phyloP scores from a whole-genome alignment of 2,888 invertebrate genomes.

The Netelia inedita region DNA sequence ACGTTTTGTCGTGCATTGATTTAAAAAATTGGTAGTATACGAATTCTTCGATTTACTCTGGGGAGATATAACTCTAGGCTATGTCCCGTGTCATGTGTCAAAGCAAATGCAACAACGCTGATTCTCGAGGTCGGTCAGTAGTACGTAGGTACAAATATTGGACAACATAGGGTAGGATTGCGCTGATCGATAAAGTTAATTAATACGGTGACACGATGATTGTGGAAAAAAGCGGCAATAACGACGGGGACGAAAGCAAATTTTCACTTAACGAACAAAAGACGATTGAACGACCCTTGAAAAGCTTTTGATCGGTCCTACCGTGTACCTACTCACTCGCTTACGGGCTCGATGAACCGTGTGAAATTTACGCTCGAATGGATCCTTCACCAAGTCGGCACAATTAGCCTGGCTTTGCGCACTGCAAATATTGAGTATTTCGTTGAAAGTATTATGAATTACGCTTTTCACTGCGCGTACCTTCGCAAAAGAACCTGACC shows the following conservation, averaged over 20 bases:
- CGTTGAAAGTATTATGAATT: not conserved
- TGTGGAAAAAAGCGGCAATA: slow-evolving; percentile 9
- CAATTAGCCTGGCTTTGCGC: not conserved
- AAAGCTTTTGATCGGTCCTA: slow-evolving; percentile 49
- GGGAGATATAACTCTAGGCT: too few species aligned
- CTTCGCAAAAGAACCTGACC: too few species aligned
- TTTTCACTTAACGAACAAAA: slow-evolving; percentile 32
- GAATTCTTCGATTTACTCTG: too few species aligned
- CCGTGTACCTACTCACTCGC: not conserved
- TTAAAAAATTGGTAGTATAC: not conserved
- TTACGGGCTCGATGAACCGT: slow-evolving; percentile 31
- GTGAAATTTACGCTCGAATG: slow-evolving; percentile 42
- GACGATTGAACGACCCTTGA: slow-evolving; percentile 23
- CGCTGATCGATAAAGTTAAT: slow-evolving; percentile 32
- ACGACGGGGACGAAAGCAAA: slow-evolving; percentile 4
- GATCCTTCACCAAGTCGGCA: slow-evolving; percentile 12
- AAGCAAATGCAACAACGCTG: not conserved
- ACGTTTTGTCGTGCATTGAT: not conserved
- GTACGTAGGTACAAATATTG: too few species aligned
- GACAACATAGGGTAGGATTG: too few species aligned
- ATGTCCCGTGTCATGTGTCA: not conserved
- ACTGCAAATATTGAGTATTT: too few species aligned
- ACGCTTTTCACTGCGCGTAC: not conserved
- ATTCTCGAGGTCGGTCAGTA: not conserved
- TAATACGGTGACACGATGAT: not conserved